phyloP scores from a whole-genome alignment of 2,888 invertebrate species.

The Meiosimyza platycephala region DNA sequence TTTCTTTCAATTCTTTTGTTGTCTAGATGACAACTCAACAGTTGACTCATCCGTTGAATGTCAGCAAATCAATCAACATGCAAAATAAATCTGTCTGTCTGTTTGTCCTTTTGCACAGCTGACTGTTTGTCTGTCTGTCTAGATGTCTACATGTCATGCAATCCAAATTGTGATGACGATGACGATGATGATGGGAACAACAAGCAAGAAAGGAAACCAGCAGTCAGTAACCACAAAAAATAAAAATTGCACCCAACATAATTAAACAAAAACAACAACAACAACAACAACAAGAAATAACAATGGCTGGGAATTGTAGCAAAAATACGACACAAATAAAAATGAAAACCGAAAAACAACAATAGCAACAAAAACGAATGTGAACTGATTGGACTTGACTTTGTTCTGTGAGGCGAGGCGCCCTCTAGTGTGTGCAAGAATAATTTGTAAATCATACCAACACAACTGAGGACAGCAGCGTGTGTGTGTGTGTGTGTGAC shows the following conservation, averaged over 20 bases:
- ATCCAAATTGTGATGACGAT: not conserved
- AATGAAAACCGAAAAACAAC: not conserved
- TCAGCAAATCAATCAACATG: slow-evolving; percentile 27
- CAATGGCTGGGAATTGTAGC: not conserved
- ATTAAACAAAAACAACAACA: not conserved
- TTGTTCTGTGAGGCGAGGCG: slow-evolving; percentile 8
- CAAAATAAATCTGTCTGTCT: slow-evolving; percentile 23
- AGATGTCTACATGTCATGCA: slow-evolving; percentile 6
- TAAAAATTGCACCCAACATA: not conserved
- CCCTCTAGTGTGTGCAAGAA: not conserved
- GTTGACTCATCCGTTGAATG: slow-evolving; percentile 24
- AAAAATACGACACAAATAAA: not conserved
- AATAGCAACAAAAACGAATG: not conserved
- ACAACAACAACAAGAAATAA: not conserved
- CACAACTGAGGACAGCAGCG: not conserved
- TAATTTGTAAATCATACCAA: slow-evolving; percentile 1
- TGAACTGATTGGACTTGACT: slow-evolving; percentile 10
- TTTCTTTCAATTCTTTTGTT: not conserved
- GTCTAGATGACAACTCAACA: not conserved
- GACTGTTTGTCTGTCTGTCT: slow-evolving; percentile 9
- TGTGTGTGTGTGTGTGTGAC: not conserved
- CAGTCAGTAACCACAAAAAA: not conserved
- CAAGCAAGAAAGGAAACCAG: not conserved
- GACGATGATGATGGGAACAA: not conserved
- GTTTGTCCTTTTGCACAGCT: slow-evolving; percentile 13